These are phyloP conservation scores for Plagiodera versicolora DNA, from an alignment of 2,888 invertebrate genomes.

Conservation along the genomic window DNA sequence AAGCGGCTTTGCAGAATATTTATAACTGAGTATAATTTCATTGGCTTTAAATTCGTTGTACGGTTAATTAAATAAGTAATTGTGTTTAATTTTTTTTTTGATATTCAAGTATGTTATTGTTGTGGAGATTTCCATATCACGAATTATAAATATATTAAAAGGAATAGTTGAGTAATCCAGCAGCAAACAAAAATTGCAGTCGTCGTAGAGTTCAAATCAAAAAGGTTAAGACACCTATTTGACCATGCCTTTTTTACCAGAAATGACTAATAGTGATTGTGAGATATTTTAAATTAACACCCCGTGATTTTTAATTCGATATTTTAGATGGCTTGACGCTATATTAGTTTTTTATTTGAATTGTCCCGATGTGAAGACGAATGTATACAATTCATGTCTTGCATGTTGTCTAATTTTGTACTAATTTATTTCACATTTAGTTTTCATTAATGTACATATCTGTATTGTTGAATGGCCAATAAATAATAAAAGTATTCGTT, in stretches of 20 bases:
- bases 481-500: conserved; percentile 14
- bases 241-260: conserved; percentile 24
- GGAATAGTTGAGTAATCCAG: neutral
- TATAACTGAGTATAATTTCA: too few relatives aligned
- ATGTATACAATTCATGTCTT: conserved; percentile 16
- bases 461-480: conserved; percentile 30
- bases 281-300: conserved; percentile 11
- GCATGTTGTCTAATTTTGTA: conserved; percentile 17
- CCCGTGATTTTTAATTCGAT: conserved; percentile 14
- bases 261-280: conserved; percentile 17
- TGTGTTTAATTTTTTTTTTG: neutral
- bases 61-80: too few relatives aligned
- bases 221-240: conserved; percentile 11
- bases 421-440: conserved; percentile 26
- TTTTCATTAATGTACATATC: conserved; percentile 28
- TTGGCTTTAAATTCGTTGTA: too few relatives aligned
- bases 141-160: neutral
- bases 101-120: neutral
- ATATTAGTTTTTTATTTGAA: conserved; percentile 21
- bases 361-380: conserved; percentile 17
- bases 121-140: neutral
- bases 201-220: conserved; percentile 14
- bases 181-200: conserved; percentile 13
- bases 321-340: conserved; percentile 22
- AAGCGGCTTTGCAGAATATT: too few relatives aligned